phyloP scores from a whole-genome alignment of 1,140 invertebrate species.

The Caerostris extrusa region DNA sequence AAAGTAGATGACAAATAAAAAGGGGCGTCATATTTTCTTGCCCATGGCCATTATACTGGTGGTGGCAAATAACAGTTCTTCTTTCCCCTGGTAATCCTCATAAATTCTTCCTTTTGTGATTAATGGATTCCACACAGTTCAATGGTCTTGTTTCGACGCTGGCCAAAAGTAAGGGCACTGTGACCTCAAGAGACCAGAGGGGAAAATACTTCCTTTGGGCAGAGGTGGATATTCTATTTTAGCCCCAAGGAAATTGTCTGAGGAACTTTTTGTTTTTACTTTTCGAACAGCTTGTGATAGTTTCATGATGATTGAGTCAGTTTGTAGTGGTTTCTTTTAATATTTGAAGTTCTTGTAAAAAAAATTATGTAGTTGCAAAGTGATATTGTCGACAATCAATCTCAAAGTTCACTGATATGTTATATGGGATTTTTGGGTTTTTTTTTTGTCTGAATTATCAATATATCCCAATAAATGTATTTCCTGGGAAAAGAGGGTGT shows the following conservation, averaged over 20 bases:
- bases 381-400: no score
- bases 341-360: no score
- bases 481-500: no score
- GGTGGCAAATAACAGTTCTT: constrained; percentile 19
- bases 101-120: constrained; percentile 34
- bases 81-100: neutral
- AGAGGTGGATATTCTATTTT: neutral
- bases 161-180: neutral
- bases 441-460: no score
- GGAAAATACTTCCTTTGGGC: neutral
- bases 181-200: neutral
- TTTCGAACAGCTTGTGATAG: neutral
- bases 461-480: no score
- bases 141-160: neutral
- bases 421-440: no score
- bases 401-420: no score
- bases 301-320: neutral
- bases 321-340: no score
- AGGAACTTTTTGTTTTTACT: neutral
- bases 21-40: constrained; percentile 29
- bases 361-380: no score
- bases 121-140: neutral
- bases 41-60: neutral
- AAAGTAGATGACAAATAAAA: constrained; percentile 34
- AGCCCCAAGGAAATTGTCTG: neutral